Percentiles rank a stretch among this genome's conserved stretches.
These are phyloP conservation scores for Apteryx mantelli DNA, from an alignment of 2,113 vertebrate genomes.

Conservation along the genomic window DNA sequence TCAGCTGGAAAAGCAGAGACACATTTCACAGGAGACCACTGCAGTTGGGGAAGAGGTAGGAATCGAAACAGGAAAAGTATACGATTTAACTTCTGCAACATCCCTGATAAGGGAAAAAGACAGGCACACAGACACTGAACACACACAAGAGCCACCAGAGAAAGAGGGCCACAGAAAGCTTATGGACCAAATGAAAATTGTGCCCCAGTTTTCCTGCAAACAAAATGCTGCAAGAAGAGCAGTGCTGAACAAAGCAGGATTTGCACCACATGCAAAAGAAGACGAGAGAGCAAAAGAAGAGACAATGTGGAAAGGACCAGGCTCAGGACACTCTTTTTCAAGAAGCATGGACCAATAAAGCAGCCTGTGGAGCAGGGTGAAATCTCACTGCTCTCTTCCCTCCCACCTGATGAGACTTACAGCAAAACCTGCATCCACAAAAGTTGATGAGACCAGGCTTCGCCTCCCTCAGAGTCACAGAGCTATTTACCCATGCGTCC, in stretches of 20 bases:
- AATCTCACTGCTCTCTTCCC: background rate
- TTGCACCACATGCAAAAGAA: accelerated
- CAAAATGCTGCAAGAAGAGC: accelerated
- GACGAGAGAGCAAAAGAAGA: background rate
- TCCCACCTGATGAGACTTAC: accelerated
- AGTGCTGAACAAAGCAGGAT: accelerated
- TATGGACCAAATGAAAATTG: background rate
- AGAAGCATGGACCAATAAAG: background rate
- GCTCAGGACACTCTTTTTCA: background rate
- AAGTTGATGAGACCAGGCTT: background rate
- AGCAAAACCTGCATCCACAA: background rate
- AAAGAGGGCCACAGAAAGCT: background rate
- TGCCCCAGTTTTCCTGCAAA: background rate
- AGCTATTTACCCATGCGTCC: accelerated
- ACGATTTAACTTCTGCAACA: background rate
- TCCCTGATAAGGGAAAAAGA: background rate
- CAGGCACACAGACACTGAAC: accelerated
- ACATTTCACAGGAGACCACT: accelerated
- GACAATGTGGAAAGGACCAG: accelerated
- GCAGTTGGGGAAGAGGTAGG: background rate
- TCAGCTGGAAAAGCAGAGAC: background rate
- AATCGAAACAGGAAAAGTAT: accelerated
- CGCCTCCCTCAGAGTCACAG: accelerated
- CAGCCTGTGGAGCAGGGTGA: accelerated
- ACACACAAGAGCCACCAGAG: accelerated